Conservation (phyloP, 2,888 invertebrate species). For the Plemyria rubiginata region DNA sequence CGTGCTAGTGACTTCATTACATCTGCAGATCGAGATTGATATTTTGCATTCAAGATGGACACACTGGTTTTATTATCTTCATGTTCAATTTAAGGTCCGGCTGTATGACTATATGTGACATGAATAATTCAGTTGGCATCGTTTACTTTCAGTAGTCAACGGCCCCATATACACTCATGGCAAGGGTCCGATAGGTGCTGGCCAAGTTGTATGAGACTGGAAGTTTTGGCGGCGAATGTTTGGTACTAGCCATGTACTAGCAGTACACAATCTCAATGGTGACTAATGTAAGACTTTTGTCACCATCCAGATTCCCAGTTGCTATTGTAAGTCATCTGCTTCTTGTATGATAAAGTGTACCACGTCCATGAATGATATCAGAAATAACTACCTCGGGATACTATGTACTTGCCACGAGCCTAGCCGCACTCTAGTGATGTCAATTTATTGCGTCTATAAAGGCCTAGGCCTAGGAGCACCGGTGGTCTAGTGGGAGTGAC, state of each 20-base stretch:
- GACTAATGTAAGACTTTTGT: too few relatives aligned
- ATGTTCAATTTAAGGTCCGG: slow-evolving; percentile 33
- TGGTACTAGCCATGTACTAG: too few relatives aligned
- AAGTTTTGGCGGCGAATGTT: background rate
- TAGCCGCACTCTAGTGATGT: slow-evolving; percentile 16
- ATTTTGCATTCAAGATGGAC: slow-evolving; percentile 5
- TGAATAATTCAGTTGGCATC: slow-evolving; percentile 44
- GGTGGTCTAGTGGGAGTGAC: too few relatives aligned
- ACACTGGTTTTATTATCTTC: slow-evolving; percentile 27
- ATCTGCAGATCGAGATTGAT: slow-evolving; percentile 4
- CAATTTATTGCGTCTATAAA: slow-evolving; percentile 36
- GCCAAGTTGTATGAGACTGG: background rate
- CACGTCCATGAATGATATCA: background rate
- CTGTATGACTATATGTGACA: slow-evolving; percentile 24
- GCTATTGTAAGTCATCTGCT: background rate
- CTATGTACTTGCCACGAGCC: slow-evolving; percentile 1
- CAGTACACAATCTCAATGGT: too few relatives aligned
- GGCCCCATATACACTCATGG: slow-evolving; percentile 7
- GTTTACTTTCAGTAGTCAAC: slow-evolving; percentile 36
- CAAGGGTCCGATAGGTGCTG: background rate
- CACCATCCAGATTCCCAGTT: too few relatives aligned
- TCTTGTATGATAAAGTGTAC: background rate
- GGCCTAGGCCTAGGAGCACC: slow-evolving; percentile 31
- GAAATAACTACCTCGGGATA: background rate
- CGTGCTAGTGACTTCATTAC: too few relatives aligned